Percentiles rank a stretch among this genome's conserved stretches.
These are phyloP conservation scores for Melanchra persicariae DNA, from an alignment of 2,888 invertebrate genomes.

Conservation along the genomic window DNA sequence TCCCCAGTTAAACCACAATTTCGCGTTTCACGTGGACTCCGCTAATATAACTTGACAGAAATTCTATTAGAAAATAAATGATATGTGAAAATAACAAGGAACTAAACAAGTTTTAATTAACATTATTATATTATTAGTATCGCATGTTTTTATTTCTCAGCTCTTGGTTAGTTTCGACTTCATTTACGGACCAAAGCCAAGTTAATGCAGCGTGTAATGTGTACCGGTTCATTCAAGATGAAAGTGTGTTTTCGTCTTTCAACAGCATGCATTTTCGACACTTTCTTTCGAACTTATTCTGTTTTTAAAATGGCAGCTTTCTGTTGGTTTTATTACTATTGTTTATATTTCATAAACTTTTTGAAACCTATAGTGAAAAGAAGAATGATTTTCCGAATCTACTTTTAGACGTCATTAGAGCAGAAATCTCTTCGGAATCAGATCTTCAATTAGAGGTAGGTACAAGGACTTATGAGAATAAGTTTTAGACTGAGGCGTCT, in stretches of 20 bases:
- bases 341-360: background rate
- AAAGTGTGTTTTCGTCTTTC: too few relatives aligned
- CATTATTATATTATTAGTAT: too few relatives aligned
- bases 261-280: too few relatives aligned
- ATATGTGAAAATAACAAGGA: background rate
- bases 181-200: too few relatives aligned
- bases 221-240: too few relatives aligned
- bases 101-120: background rate
- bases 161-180: too few relatives aligned
- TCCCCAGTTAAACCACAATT: constrained; percentile 30
- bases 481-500: background rate
- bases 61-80: constrained; percentile 28
- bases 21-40: constrained; percentile 15
- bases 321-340: too few relatives aligned
- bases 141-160: too few relatives aligned
- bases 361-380: background rate
- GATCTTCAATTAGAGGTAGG: background rate
- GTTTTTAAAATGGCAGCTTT: too few relatives aligned
- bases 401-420: background rate
- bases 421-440: background rate
- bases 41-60: constrained; percentile 23
- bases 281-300: too few relatives aligned
- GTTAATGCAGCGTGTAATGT: too few relatives aligned
- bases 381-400: background rate
- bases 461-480: background rate